Conservation (phyloP, 2,113 vertebrate genomes). For the Hucho hucho region DNA sequence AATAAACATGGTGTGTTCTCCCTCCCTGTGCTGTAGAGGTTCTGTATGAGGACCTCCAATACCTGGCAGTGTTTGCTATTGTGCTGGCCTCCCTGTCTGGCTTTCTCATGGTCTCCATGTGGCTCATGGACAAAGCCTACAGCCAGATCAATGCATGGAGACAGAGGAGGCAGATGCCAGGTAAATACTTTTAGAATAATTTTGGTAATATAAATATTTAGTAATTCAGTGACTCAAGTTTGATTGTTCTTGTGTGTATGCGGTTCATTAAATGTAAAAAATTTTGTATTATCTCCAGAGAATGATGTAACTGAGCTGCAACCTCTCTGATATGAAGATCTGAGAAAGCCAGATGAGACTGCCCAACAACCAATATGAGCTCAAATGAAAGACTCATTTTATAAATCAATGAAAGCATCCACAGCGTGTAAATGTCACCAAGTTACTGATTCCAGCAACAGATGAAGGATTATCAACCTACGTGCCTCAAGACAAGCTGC, state of each 20-base stretch:
- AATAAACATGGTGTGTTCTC: slow-evolving; percentile 6
- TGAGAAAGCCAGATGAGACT: background rate
- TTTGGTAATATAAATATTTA: background rate
- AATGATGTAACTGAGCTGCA: slow-evolving; percentile 64
- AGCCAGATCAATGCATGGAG: slow-evolving; percentile 66
- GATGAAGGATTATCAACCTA: slow-evolving; percentile 3
- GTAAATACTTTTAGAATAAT: slow-evolving; percentile 58
- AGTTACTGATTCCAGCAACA: background rate
- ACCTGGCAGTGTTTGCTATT: slow-evolving; percentile 79
- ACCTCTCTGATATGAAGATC: slow-evolving; percentile 34
- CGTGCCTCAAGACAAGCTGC: background rate
- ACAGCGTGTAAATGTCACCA: background rate
- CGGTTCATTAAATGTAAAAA: background rate
- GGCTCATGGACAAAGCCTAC: slow-evolving; percentile 84
- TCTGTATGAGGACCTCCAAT: slow-evolving; percentile 89
- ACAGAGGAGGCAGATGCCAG: slow-evolving; percentile 72
- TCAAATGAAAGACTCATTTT: slow-evolving; percentile 3
- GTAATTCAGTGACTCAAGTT: background rate
- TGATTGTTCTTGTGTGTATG: background rate
- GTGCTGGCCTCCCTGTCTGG: slow-evolving; percentile 74
- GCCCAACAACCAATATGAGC: background rate
- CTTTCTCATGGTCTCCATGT: slow-evolving; percentile 82
- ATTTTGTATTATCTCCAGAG: slow-evolving; percentile 36
- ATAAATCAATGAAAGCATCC: no score
- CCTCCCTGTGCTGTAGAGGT: slow-evolving; percentile 74